These are phyloP conservation scores for Hiodon tergisus DNA, from an alignment of 2,113 vertebrate species.

Conservation along the genomic window DNA sequence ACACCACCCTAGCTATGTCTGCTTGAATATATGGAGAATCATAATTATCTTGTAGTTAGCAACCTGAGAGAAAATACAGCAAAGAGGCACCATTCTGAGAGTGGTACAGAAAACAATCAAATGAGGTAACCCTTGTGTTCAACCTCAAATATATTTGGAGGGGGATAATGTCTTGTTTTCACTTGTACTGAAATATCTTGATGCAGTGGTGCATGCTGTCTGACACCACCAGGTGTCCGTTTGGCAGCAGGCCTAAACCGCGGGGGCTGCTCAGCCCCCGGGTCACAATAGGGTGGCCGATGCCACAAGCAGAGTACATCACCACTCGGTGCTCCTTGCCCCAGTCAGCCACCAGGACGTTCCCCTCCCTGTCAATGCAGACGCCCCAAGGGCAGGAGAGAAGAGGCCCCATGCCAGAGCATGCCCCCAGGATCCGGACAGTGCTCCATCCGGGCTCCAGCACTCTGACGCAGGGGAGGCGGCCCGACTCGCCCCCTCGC, in stretches of 20 bases:
- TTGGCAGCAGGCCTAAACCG: constrained; percentile 60
- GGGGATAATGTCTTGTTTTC: background rate
- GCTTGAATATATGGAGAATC: too few relatives aligned
- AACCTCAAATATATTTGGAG: too few relatives aligned
- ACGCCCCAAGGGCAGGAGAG: constrained; percentile 69
- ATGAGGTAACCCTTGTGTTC: too few relatives aligned
- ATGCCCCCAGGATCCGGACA: constrained; percentile 61
- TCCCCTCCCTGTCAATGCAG: constrained; percentile 61
- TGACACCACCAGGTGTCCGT: constrained; percentile 60
- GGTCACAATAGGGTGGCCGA: constrained; percentile 49
- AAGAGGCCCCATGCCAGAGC: constrained; percentile 55
- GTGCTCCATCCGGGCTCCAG: constrained; percentile 64
- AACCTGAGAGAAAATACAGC: too few relatives aligned
- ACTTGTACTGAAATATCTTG: constrained; percentile 69
- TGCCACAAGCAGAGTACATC: constrained; percentile 55
- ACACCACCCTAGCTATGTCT: too few relatives aligned
- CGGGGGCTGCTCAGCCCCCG: constrained; percentile 66
- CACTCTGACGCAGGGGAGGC: constrained; percentile 66
- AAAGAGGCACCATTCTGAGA: too few relatives aligned
- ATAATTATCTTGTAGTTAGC: too few relatives aligned
- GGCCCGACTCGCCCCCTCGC: constrained; percentile 55
- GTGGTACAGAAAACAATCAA: too few relatives aligned
- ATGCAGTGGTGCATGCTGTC: constrained; percentile 76
- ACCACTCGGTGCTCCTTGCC: constrained; percentile 58
- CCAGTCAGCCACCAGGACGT: constrained; percentile 69